Conservation (phyloP, 2,888 invertebrate genomes). For the Lithophane ornitopus region DNA sequence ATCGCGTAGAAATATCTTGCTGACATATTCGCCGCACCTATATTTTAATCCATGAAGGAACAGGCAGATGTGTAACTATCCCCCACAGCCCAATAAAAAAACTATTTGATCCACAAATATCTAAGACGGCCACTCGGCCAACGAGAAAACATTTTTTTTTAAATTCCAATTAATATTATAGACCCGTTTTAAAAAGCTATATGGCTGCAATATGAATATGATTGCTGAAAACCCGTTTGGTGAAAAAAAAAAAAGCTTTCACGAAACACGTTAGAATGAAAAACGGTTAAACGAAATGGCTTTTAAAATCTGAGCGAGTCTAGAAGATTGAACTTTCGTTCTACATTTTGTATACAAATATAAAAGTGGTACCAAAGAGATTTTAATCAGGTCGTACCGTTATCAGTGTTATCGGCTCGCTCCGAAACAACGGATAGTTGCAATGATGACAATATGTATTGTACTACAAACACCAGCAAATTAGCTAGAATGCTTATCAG, state of each 20-base stretch:
- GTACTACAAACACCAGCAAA: conserved; percentile 35
- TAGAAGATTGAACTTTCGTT: conserved; percentile 45
- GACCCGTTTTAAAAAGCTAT: conserved; percentile 37
- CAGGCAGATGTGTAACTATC: conserved; percentile 25
- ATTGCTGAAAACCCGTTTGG: conserved; percentile 50
- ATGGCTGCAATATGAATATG: conserved; percentile 43
- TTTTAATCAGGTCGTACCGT: conserved; percentile 66
- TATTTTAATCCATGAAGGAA: conserved; percentile 26
- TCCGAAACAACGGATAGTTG: conserved; percentile 61
- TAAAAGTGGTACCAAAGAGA: conserved; percentile 42
- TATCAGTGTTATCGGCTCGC: conserved; percentile 65
- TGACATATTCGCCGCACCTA: conserved; percentile 46
- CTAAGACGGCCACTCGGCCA: not conserved
- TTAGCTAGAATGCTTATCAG: conserved; percentile 41
- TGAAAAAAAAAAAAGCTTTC: conserved; percentile 35
- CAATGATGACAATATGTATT: conserved; percentile 57
- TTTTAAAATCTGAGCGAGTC: conserved; percentile 11
- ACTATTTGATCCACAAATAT: conserved; percentile 13
- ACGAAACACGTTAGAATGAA: conserved; percentile 32
- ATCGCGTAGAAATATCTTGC: conserved; percentile 39
- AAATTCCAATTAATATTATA: conserved; percentile 23
- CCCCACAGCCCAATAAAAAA: conserved; percentile 6
- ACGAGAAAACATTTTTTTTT: not conserved
- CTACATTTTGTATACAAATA: conserved; percentile 58
- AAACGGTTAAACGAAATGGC: conserved; percentile 48